phyloP scores from a whole-genome alignment of 2,888 invertebrate species.

The Agrochola macilenta region DNA sequence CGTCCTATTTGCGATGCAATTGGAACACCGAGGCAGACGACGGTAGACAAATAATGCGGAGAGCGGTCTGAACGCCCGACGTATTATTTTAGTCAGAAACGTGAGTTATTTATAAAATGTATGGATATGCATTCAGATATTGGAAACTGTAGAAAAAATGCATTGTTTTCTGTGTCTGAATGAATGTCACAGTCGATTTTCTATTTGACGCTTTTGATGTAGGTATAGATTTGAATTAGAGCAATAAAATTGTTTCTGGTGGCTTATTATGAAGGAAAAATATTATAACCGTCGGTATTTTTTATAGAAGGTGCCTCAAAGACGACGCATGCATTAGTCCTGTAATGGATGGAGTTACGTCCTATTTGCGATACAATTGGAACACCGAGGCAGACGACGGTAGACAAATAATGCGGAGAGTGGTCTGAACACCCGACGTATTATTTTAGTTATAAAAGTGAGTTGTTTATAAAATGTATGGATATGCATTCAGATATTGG shows the following conservation, averaged over 20 bases:
- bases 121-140: background rate
- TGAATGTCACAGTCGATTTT: background rate
- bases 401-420: constrained; percentile 36
- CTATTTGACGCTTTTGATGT: background rate
- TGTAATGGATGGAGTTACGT: constrained; percentile 73
- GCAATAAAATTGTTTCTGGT: background rate
- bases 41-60: constrained; percentile 34
- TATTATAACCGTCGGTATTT: background rate
- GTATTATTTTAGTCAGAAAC: background rate
- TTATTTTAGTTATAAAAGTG: constrained; percentile 3
- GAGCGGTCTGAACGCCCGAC: background rate
- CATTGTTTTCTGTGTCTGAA: background rate
- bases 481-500: background rate
- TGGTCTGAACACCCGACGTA: background rate
- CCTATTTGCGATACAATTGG: constrained; percentile 79
- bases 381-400: constrained; percentile 38
- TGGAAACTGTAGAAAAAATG: background rate
- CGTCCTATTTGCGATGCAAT: constrained; percentile 79
- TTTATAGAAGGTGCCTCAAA: constrained; percentile 80
- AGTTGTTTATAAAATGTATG: background rate
- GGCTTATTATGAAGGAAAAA: background rate
- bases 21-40: constrained; percentile 57
- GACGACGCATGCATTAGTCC: constrained; percentile 35
- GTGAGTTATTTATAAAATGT: background rate
- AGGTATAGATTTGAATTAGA: background rate